Evolutionary conservation across 2,888 invertebrate genomes (phyloP), one percentile per base, ranked within the genome.

Genomic region (Anarsia innoxiella): DNA sequence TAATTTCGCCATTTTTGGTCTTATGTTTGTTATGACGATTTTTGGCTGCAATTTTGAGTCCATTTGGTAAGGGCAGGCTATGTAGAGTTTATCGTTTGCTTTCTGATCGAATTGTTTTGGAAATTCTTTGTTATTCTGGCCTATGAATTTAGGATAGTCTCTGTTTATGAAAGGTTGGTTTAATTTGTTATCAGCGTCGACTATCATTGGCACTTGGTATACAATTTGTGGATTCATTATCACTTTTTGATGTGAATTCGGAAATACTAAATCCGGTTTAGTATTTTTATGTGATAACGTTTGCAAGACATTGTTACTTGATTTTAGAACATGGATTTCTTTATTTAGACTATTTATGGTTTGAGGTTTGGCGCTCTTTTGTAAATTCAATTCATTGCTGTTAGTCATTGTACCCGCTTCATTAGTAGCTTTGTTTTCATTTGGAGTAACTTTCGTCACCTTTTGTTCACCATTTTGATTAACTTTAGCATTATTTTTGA

Each of bases 171-270:
- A 55, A 10, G 59, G 52, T 46, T 59, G 61, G 37, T 60, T 71
- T 9, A 50, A 42, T 59, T 72, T 75, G 23, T 39, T 62, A 30
- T 80, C 79, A 9, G 59, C 12, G 31, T 79, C 77, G 1, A 78
- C 59, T 13, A 78, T 58, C 56, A 78, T 66, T 2, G 83, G 82
- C 1, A 82, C 66, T 66, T 85, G 74, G 42, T 79, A 84, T 2
- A 84, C 59, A 33, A 84, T 71, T 53, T 82, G 79, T 12, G 79
- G 63, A 40, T 66, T 79, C 55, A 78, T 58, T 15, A 80, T 66
- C 0, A 78, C 67, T 46, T 79, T 78, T 40, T 69, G 73, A 42
- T 61, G 79, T 2, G 68, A 44, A 39, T 72, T 45, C 66, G 67
- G 65, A 36, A 67, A 52, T 19, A 78, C 53, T 41, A 73, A 39